Conservation (phyloP, 2,888 invertebrate species). For the Hybos culiciformis region DNA sequence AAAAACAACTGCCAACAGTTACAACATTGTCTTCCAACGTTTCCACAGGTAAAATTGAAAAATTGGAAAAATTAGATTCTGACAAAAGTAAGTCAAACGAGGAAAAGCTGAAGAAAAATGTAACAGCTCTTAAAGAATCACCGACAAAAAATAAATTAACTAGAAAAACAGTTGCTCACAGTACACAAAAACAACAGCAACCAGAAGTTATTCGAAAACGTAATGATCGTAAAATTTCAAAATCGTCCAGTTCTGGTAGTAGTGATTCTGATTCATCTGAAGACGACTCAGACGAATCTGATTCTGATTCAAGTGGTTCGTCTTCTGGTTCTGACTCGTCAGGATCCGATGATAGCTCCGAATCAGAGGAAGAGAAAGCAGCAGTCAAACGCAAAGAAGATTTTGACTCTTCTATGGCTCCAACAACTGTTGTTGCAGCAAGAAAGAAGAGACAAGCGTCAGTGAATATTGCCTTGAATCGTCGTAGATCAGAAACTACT, state of each 20-base stretch:
- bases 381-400: neutral
- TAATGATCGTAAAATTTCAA: slow-evolving; percentile 16
- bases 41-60: slow-evolving; percentile 13
- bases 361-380: neutral
- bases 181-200: slow-evolving; percentile 6
- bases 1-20: slow-evolving; percentile 16
- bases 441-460: too few relatives aligned
- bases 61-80: slow-evolving; percentile 29
- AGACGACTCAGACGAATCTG: neutral
- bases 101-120: neutral
- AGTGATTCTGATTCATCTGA: neutral
- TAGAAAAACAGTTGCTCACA: slow-evolving; percentile 14
- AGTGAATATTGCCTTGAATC: too few relatives aligned
- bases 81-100: slow-evolving; percentile 16
- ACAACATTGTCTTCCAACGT: neutral
- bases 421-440: too few relatives aligned
- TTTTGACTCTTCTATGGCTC: too few relatives aligned
- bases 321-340: neutral
- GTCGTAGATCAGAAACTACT: too few relatives aligned
- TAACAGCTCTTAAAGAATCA: neutral
- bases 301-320: neutral
- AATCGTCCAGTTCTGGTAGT: slow-evolving; percentile 1
- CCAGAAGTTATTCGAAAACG: slow-evolving; percentile 12
- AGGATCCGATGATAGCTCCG: neutral
- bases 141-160: slow-evolving; percentile 5